Evolutionary conservation across 2,113 vertebrate genomes (phyloP).

Genomic region (Myrmophylax atrothorax): DNA sequence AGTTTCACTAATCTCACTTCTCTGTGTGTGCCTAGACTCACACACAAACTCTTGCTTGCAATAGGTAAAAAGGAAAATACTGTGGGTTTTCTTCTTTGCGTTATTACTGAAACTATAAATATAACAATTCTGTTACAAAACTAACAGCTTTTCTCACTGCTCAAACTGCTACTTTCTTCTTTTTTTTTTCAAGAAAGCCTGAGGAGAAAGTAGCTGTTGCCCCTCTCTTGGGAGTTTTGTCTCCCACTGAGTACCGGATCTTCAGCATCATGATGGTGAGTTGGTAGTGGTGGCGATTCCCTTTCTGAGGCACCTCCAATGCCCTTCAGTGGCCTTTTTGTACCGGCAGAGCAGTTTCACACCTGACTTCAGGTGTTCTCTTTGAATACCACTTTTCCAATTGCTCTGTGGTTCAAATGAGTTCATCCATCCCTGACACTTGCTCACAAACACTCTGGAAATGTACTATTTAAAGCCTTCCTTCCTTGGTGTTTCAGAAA

Average conservation of each 20-base stretch:
- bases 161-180: background rate
- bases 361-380: constrained; percentile 15
- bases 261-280: rapidly evolving
- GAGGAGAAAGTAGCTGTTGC: background rate
- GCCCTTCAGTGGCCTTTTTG: background rate
- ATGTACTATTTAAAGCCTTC: constrained; percentile 61
- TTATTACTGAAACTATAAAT: background rate
- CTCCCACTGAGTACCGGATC: background rate
- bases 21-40: background rate
- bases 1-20: background rate
- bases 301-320: background rate
- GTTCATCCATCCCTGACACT: constrained; percentile 27
- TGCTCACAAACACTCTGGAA: background rate
- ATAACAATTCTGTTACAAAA: background rate
- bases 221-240: background rate
- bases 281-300: background rate
- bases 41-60: background rate
- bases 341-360: background rate
- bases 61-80: background rate
- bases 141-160: rapidly evolving
- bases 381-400: constrained; percentile 36
- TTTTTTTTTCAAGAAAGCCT: background rate
- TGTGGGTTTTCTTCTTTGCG: background rate
- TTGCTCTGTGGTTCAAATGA: background rate
- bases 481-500: constrained; percentile 12